Conservation (phyloP, 2,113 vertebrate genomes). For the Triplophysa siluroides region DNA sequence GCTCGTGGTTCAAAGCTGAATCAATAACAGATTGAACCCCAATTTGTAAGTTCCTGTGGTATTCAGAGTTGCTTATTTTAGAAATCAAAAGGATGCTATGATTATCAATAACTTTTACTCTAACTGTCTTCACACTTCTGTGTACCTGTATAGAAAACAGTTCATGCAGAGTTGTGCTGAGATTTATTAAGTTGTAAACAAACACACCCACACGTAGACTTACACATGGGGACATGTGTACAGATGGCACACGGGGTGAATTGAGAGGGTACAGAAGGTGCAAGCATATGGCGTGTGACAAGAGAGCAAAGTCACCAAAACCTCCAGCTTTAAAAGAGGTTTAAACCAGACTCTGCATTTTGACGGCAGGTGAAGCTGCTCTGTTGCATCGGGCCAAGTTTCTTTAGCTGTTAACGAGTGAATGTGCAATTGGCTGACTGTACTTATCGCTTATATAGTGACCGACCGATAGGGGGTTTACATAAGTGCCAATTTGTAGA, state of each 20-base stretch:
- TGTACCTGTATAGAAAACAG: neutral
- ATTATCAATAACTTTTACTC: neutral
- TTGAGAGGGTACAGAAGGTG: slow-evolving; percentile 48
- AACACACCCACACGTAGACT: neutral
- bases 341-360: neutral
- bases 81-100: neutral
- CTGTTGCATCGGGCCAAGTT: slow-evolving; percentile 9
- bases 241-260: slow-evolving; percentile 38
- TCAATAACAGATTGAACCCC: neutral
- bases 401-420: neutral
- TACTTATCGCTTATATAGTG: no score
- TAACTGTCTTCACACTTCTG: slow-evolving; percentile 13
- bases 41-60: neutral
- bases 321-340: slow-evolving; percentile 23
- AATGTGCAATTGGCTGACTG: neutral
- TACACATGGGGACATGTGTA: slow-evolving; percentile 12
- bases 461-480: no score
- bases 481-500: no score
- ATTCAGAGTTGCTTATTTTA: neutral
- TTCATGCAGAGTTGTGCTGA: slow-evolving; percentile 11
- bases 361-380: slow-evolving; percentile 35
- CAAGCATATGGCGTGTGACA: slow-evolving; percentile 52
- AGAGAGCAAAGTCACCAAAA: slow-evolving; percentile 42
- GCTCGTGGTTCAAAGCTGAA: neutral
- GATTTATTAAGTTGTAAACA: neutral